These are phyloP conservation scores for Alethe castanea DNA, from an alignment of 2,113 vertebrate species.

Conservation along the genomic window DNA sequence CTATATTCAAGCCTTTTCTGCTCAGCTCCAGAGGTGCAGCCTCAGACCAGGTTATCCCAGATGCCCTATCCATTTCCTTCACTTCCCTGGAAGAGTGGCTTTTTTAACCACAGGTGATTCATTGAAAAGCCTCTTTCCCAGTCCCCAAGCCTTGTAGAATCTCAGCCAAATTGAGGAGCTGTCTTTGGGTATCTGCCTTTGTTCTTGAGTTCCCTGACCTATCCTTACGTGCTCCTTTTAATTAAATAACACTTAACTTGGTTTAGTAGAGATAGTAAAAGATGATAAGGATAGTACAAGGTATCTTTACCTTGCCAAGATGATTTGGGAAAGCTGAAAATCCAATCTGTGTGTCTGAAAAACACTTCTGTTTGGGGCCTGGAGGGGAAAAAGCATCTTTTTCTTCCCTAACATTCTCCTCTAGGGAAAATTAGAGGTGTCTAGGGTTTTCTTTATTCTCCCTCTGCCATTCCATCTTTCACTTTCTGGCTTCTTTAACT, in stretches of 20 bases:
- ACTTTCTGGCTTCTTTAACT: slow-evolving; percentile 44
- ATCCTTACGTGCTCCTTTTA: neutral
- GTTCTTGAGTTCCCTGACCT: neutral
- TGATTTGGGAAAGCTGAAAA: slow-evolving; percentile 32
- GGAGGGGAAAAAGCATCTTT: neutral
- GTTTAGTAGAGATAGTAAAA: slow-evolving; percentile 24
- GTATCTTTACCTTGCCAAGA: slow-evolving; percentile 29
- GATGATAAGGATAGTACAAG: neutral
- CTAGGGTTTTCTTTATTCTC: neutral
- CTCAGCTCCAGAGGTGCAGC: neutral
- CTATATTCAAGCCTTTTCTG: neutral
- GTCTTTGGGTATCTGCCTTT: neutral
- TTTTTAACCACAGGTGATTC: neutral
- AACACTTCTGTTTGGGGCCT: neutral
- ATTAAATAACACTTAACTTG: slow-evolving; percentile 32
- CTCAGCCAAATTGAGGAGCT: neutral
- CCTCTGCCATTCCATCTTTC: neutral
- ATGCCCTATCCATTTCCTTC: neutral
- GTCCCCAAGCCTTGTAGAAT: neutral
- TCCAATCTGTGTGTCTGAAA: slow-evolving; percentile 18
- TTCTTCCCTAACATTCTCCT: neutral
- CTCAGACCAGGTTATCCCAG: neutral
- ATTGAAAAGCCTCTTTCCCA: neutral
- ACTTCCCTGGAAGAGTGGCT: neutral
- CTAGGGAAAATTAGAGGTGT: slow-evolving; percentile 24